Evolutionary conservation across 2,888 invertebrate species (phyloP), one percentile per base, ranked within the genome.

Genomic region (Esperia sulphurella): DNA sequence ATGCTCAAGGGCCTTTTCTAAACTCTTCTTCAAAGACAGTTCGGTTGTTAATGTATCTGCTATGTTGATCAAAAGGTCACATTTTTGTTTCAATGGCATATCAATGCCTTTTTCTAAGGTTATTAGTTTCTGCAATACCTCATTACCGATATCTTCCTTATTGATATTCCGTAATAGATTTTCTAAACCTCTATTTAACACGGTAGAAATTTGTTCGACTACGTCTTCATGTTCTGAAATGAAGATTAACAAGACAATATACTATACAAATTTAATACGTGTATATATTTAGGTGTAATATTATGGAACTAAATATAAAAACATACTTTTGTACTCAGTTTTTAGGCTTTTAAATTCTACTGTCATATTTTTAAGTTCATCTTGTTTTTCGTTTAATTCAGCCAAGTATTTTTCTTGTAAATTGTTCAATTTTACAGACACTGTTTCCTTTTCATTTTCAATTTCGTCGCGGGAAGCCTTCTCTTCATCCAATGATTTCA

Each of bases 271-370:
- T 8, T 31, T 21, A 30, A 30, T 7, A 31, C 10, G 31, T 31
- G 8, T 31, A 2, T 5, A 5, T 3, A 31, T 9, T n/a, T n/a
- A n/a, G n/a, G n/a, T 9, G 31, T 31, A 31, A 31, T 7, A n/a
- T 38, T 33, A 50, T 2, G 44, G 47, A 40, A 47, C 13, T n/a
- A 47, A 42, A 29, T 30, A 48, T 14, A 28, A 55, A 42, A 55
- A 58, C 70, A 63, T 66, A 77, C 78, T 63, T 56, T 70, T 58
- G 45, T 56, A 61, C 39, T 68, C 59, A 8, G 54, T 54, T 57
- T 68, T 61, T 42, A 78, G 49, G 43, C 47, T 52, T 39, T 61
- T 59, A 8, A 68, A 56, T 45, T 64, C 58, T 8, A 56, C 51
- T 21, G 49, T 47, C 21, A 64, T 41, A 29, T 56, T 59, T n/a